Evolutionary conservation across 1,140 invertebrate genomes (phyloP), one percentile per base, ranked within the genome.

Genomic region (Drosophila simulans): DNA sequence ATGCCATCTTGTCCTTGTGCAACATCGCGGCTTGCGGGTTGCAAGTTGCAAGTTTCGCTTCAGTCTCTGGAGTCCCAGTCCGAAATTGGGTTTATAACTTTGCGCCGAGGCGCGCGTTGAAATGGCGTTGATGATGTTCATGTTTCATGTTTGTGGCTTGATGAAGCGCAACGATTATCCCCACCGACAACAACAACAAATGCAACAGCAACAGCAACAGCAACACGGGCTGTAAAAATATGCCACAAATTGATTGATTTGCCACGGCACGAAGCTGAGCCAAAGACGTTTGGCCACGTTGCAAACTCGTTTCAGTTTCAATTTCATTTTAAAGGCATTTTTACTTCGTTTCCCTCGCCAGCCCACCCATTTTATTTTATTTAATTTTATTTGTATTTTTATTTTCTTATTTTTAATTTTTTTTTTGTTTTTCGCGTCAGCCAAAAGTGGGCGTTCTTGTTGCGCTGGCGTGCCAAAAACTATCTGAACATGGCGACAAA

Each of bases 61-160:
- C 27, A 31, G 45, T 40, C 42, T 22, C 34, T 52, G 20, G 22
- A 54, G 52, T 17, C 39, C 13, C 31, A 57, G 62, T 52, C 65
- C 78, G 54, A 86, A 82, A 86, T 86, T 86, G 66, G 83, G 78
- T 86, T 88, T 86, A 82, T 79, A 88, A 75, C 75, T 82, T 70
- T 78, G 70, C 70, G 72, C 43, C 54, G 46, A 68, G 76, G 72
- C 83, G 76, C 83, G 79, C 83, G 84, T 83, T 88, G 79, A 89
- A 89, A 89, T 88, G 79, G 84, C 84, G 83, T 88, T 89, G 83
- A 83, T 89, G 84, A 88, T 88, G 83, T 89, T 89, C 76, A 89
- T 80, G 83, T 89, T 89, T 83, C 83, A 89, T 88, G 84, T 89
- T 88, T 88, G 79, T 83, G 71, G 83, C 83, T 79, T 89, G 83